phyloP scores from a whole-genome alignment of 2,113 vertebrate genomes.

The Pimephales promelas region DNA sequence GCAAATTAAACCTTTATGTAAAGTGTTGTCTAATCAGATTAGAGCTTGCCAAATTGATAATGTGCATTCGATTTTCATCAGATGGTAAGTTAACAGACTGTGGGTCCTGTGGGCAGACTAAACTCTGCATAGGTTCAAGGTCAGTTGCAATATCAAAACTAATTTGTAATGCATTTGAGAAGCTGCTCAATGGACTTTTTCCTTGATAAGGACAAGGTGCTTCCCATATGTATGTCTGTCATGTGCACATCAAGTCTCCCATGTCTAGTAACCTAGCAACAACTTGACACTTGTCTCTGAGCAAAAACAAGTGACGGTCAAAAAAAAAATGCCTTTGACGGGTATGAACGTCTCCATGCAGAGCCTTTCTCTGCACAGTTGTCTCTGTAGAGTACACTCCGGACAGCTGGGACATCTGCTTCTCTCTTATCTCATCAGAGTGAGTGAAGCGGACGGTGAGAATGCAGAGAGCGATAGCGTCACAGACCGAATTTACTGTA shows the following conservation, averaged over 20 bases:
- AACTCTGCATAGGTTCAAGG: neutral
- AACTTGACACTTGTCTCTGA: slow-evolving; percentile 36
- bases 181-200: slow-evolving; percentile 6
- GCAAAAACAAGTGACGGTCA: slow-evolving; percentile 28
- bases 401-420: slow-evolving; percentile 32
- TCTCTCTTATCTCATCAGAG: slow-evolving; percentile 39
- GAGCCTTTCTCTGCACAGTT: slow-evolving; percentile 18
- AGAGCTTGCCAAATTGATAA: neutral
- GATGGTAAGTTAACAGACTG: neutral
- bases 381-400: slow-evolving; percentile 15
- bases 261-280: slow-evolving; percentile 44
- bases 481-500: neutral
- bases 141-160: neutral
- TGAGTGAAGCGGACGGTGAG: neutral
- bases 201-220: neutral
- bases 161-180: neutral
- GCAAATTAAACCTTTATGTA: neutral
- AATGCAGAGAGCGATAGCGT: slow-evolving; percentile 9
- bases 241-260: slow-evolving; percentile 34
- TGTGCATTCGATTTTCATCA: neutral
- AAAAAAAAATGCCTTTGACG: neutral
- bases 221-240: slow-evolving; percentile 37
- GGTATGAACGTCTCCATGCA: slow-evolving; percentile 21
- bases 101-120: neutral
- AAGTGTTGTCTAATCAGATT: neutral